These are phyloP conservation scores for Macrobrachium rosenbergii DNA, from an alignment of 1,140 invertebrate genomes.

Conservation along the genomic window DNA sequence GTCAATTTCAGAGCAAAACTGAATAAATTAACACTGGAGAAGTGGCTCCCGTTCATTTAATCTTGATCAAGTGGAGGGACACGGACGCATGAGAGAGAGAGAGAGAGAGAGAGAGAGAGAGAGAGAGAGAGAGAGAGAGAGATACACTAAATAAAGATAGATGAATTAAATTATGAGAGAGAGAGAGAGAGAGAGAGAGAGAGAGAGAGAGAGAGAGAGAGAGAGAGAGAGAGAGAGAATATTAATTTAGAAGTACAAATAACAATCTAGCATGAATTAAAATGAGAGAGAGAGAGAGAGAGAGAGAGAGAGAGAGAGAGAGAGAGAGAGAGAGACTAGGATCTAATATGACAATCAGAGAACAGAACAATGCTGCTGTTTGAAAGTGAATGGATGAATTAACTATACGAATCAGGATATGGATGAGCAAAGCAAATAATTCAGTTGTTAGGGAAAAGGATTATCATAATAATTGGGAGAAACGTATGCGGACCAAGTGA, in stretches of 20 bases:
- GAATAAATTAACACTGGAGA: too few relatives aligned
- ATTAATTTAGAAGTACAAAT: too few relatives aligned
- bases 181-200: background rate
- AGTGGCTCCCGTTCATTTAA: background rate
- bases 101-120: conserved; percentile 14
- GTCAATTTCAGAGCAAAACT: too few relatives aligned
- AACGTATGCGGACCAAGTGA: too few relatives aligned
- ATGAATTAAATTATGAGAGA: too few relatives aligned
- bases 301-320: conserved; percentile 17
- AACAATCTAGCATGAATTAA: too few relatives aligned
- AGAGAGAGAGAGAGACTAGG: conserved; percentile 1
- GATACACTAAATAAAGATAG: background rate
- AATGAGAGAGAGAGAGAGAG: conserved; percentile 3
- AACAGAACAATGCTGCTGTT: background rate
- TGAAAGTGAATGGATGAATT: too few relatives aligned
- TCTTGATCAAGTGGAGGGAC: background rate
- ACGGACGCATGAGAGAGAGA: background rate
- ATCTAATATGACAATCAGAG: background rate
- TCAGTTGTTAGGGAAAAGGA: too few relatives aligned
- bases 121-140: conserved; percentile 18
- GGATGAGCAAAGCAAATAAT: too few relatives aligned
- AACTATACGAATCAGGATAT: too few relatives aligned
- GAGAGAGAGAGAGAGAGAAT: conserved; percentile 17
- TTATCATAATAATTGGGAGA: too few relatives aligned
- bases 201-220: conserved; percentile 9